phyloP scores from a whole-genome alignment of 2,113 vertebrate genomes.

The Percina caprodes region DNA sequence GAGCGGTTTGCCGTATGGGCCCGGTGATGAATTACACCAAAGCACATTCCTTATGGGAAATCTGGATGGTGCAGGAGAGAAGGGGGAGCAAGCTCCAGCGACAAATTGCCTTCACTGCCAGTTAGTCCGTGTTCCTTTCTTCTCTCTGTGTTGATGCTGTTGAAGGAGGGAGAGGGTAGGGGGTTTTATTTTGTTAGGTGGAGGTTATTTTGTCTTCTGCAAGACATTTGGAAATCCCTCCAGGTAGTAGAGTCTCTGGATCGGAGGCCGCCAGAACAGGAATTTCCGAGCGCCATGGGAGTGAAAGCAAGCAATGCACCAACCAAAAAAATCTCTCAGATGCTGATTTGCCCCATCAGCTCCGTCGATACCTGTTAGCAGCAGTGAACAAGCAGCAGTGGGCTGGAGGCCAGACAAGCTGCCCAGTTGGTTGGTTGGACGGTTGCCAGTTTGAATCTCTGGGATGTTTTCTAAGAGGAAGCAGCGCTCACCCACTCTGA shows the following conservation, averaged over 20 bases:
- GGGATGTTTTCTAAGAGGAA: slow-evolving; percentile 62
- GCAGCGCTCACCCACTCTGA: slow-evolving; percentile 50
- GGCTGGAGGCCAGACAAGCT: slow-evolving; percentile 60
- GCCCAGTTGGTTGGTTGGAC: slow-evolving; percentile 61
- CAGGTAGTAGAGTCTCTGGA: slow-evolving; percentile 53
- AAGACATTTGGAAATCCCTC: slow-evolving; percentile 72
- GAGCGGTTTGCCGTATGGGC: slow-evolving; percentile 76
- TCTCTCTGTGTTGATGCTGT: slow-evolving; percentile 66
- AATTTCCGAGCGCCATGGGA: slow-evolving; percentile 51
- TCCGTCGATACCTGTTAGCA: slow-evolving; percentile 72
- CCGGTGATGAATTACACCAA: slow-evolving; percentile 82
- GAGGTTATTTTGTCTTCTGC: slow-evolving; percentile 74
- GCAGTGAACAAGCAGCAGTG: slow-evolving; percentile 43
- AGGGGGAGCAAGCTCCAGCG: slow-evolving; percentile 68
- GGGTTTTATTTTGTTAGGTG: slow-evolving; percentile 72
- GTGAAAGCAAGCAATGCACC: slow-evolving; percentile 38
- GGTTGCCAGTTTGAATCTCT: slow-evolving; percentile 67
- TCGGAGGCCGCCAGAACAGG: slow-evolving; percentile 40
- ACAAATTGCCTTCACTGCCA: slow-evolving; percentile 84
- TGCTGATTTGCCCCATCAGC: slow-evolving; percentile 71
- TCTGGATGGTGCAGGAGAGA: slow-evolving; percentile 78
- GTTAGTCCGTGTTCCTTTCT: slow-evolving; percentile 76
- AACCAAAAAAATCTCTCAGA: slow-evolving; percentile 42
- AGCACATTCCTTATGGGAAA: slow-evolving; percentile 83
- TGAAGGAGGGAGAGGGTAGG: slow-evolving; percentile 41